These are phyloP conservation scores for Halcyon leucocephala DNA, from an alignment of 2,797 vertebrate genomes.

Conservation along the genomic window DNA sequence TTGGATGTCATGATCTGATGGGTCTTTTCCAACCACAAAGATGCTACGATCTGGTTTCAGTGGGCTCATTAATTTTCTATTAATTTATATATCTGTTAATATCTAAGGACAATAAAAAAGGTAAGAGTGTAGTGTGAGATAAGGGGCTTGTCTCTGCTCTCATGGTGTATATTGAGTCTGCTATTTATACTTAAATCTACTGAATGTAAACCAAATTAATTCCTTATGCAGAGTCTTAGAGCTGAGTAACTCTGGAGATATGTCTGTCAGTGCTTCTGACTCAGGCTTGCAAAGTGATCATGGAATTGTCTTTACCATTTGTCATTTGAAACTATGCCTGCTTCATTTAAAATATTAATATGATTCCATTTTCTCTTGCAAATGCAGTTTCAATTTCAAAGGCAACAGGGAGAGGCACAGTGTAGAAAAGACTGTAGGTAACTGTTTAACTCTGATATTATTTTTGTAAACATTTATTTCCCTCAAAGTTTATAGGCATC, in stretches of 20 bases:
- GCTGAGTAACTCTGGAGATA: background rate
- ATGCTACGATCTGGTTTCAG: background rate
- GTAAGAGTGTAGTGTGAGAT: background rate
- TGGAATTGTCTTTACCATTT: background rate
- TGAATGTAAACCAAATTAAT: background rate
- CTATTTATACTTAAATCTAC: background rate
- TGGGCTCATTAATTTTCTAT: background rate
- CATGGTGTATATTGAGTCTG: background rate
- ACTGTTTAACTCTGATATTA: rapidly evolving
- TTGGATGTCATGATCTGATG: no score
- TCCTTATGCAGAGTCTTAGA: background rate
- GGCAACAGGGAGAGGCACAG: background rate
- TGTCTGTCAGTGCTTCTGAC: background rate
- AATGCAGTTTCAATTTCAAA: background rate
- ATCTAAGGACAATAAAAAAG: background rate
- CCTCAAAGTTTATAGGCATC: background rate
- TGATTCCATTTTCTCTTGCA: background rate
- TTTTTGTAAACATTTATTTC: background rate
- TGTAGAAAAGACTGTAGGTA: background rate
- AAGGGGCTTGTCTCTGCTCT: background rate
- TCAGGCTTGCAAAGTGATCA: background rate
- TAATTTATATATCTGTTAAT: rapidly evolving
- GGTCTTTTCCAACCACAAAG: no score
- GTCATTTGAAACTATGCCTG: background rate
- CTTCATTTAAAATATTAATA: background rate